Base-by-base conservation (phyloP, 2,113 vertebrate genomes). In the Oreotragus oreotragus region DNA sequence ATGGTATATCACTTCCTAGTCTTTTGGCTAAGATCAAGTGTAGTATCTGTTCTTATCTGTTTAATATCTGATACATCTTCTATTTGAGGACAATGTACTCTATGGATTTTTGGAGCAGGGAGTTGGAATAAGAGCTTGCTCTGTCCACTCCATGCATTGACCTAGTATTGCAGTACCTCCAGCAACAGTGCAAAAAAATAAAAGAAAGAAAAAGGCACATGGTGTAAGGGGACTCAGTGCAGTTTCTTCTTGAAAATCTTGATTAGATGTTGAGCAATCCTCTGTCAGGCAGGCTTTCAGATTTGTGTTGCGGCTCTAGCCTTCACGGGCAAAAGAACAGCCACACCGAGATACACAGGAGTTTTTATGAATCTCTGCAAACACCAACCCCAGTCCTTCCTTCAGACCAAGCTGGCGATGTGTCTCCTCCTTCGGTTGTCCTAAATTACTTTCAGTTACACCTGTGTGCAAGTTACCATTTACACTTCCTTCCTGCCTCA, bases 61-160 rank as follows among this genome's bases (percentile, higher is more conserved):
- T 80, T 80, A 80, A 49, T 12, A 80, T 21, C 45, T 80, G 77
- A 51, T 33, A 49, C 1, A 1, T 99, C 98, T 97, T 98, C 98
- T 98, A 98, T 97, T 96, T 97, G 98, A 98, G 97, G 92, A 97
- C 94, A 94, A 58, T n/a, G 53, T 96, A 94, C 97, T 96, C 97
- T 97, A 62, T 95, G 97, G 96, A 70, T 98, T 97, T 98, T 98
- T 97, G 92, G 87, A 81, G 13, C 1, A 43, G 57, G 97, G 91
- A 97, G 97, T 53, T 97, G 96, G 97, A 97, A 87, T 90, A 91
- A 90, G 95, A 57, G 98, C 98, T 98, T 98, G 98, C 98, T 98
- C 96, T 96, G 96, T 98, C 98, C 98, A 98, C 98, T 98, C 98
- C 98, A 88, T 96, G 98, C 98, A 98, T 99, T 94, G 97, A 97